phyloP scores from a whole-genome alignment of 2,888 invertebrate species.

The Hydrotaea diabolus region DNA sequence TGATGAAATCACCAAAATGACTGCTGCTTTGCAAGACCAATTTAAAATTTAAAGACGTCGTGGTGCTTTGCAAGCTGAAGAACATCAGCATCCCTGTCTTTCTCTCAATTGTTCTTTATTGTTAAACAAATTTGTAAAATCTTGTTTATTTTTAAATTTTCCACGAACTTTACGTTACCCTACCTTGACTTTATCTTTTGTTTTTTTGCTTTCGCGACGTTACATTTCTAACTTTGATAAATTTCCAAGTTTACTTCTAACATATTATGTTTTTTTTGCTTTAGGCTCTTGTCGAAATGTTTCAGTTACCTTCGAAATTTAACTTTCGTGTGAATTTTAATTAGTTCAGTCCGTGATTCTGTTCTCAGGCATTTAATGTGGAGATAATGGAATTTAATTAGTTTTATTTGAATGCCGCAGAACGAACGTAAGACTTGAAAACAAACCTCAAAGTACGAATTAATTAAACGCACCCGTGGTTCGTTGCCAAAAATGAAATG shows the following conservation, averaged over 20 bases:
- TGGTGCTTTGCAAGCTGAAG: too few species aligned
- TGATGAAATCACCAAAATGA: too few species aligned
- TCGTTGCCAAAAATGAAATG: not conserved
- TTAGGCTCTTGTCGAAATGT: not conserved
- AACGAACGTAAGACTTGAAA: not conserved
- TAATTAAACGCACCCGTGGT: not conserved
- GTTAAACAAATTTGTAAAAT: too few species aligned
- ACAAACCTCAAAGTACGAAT: not conserved
- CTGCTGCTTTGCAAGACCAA: too few species aligned
- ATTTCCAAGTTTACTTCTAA: not conserved
- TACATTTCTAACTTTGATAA: constrained; percentile 12
- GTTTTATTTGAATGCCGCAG: not conserved
- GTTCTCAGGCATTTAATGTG: not conserved
- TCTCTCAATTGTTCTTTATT: too few species aligned
- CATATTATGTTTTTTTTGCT: too few species aligned
- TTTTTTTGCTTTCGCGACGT: not conserved
- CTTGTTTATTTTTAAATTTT: not conserved
- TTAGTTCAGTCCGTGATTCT: not conserved
- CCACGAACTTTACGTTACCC: not conserved
- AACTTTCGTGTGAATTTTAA: constrained; percentile 20
- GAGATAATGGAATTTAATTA: constrained; percentile 12
- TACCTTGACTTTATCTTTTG: not conserved
- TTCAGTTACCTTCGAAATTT: not conserved
- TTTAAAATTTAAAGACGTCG: too few species aligned
- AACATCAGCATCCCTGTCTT: too few species aligned